Evolutionary conservation across 2,888 invertebrate species (phyloP).

Genomic region (Eilema depressum): DNA sequence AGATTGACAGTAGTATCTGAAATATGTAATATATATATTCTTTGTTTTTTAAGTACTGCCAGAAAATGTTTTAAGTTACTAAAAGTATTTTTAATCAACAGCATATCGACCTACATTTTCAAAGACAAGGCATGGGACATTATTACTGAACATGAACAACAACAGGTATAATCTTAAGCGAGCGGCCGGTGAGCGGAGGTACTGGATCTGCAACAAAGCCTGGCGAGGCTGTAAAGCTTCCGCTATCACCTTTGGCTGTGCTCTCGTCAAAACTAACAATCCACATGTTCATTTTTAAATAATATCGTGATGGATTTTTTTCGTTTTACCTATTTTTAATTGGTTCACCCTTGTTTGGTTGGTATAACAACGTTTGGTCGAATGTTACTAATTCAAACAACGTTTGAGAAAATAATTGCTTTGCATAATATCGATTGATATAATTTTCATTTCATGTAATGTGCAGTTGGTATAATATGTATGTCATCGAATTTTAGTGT

Average conservation of each 20-base stretch:
- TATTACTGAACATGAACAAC: slow-evolving; percentile 27
- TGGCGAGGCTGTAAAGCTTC: slow-evolving; percentile 34
- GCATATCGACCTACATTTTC: slow-evolving; percentile 23
- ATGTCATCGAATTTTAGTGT: too few species aligned
- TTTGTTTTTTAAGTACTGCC: too few species aligned
- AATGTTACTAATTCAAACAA: too few species aligned
- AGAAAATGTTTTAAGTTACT: not conserved
- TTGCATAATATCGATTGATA: too few species aligned
- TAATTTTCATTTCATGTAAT: too few species aligned
- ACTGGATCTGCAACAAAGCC: slow-evolving; percentile 38
- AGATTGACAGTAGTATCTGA: not conserved
- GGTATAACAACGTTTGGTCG: too few species aligned
- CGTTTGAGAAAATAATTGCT: too few species aligned
- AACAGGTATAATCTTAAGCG: slow-evolving; percentile 31
- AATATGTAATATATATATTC: too few species aligned
- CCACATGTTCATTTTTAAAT: slow-evolving; percentile 23
- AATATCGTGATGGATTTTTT: not conserved
- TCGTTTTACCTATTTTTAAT: not conserved
- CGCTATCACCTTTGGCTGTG: slow-evolving; percentile 21
- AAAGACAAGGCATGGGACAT: slow-evolving; percentile 27
- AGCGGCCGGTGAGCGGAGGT: slow-evolving; percentile 25
- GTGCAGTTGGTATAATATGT: too few species aligned
- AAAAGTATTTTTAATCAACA: slow-evolving; percentile 23
- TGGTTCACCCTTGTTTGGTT: too few species aligned
- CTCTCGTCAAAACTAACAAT: slow-evolving; percentile 26